These are phyloP conservation scores for Diorhabda carinulata DNA, from an alignment of 1,140 invertebrate genomes.

Conservation along the genomic window DNA sequence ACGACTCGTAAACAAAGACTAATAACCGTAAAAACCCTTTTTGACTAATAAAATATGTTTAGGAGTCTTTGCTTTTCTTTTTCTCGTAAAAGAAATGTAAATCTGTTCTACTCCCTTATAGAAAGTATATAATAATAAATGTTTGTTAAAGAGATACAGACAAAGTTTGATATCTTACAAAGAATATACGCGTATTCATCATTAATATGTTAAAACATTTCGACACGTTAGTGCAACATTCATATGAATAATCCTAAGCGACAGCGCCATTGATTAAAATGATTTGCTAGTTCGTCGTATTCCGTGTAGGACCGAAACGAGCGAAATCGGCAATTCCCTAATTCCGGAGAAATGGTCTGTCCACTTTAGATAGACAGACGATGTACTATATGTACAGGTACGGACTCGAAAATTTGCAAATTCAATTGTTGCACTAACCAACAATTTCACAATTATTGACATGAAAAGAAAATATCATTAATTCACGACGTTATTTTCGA, in stretches of 20 bases:
- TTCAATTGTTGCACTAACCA: not conserved
- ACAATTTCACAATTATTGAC: too few relatives aligned
- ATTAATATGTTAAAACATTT: too few relatives aligned
- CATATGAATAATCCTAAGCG: not conserved
- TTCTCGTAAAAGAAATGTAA: too few relatives aligned
- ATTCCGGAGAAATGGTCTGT: constrained; percentile 41
- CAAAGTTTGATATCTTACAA: too few relatives aligned
- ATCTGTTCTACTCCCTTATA: too few relatives aligned
- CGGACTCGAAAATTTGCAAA: not conserved
- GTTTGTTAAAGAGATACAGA: too few relatives aligned
- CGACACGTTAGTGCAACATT: too few relatives aligned
- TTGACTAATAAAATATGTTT: not conserved
- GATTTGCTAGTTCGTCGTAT: not conserved
- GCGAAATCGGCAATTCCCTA: constrained; percentile 17
- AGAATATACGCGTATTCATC: too few relatives aligned
- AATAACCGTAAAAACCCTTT: constrained; percentile 2
- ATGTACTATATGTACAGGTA: not conserved
- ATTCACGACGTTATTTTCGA: too few relatives aligned
- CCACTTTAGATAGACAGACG: constrained; percentile 30
- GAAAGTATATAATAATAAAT: too few relatives aligned
- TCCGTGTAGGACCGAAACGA: constrained; percentile 23
- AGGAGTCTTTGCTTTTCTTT: not conserved
- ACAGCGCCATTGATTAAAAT: not conserved
- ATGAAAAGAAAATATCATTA: too few relatives aligned
- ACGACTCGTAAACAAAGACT: constrained; percentile 5